phyloP scores from a whole-genome alignment of 2,888 invertebrate genomes.

The Pollenia angustigena region DNA sequence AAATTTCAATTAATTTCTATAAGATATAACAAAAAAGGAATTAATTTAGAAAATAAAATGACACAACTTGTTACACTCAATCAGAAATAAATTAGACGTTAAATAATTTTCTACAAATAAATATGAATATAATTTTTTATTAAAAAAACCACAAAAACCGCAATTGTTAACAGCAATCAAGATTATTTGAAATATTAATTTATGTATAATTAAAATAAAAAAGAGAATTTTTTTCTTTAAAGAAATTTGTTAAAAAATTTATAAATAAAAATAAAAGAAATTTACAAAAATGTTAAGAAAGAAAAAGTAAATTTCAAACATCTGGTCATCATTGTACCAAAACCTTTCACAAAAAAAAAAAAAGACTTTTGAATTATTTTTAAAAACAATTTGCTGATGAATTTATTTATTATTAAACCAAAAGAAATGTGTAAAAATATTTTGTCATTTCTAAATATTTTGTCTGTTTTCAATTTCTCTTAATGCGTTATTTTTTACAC shows the following conservation, averaged over 20 bases:
- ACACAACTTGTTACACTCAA: constrained; percentile 61
- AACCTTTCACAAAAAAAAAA: constrained; percentile 5
- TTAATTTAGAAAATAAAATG: constrained; percentile 29
- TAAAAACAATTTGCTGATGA: constrained; percentile 8
- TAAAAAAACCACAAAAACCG: constrained; percentile 38
- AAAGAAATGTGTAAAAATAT: constrained; percentile 40
- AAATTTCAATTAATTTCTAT: constrained; percentile 30
- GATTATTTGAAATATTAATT: constrained; percentile 26
- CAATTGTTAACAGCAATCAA: constrained; percentile 64
- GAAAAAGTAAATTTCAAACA: constrained; percentile 49
- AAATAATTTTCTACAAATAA: constrained; percentile 38
- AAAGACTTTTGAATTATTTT: neutral
- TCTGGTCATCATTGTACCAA: constrained; percentile 48
- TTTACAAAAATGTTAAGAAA: neutral
- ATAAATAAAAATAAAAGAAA: neutral
- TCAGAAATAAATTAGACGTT: constrained; percentile 62
- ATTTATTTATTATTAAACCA: constrained; percentile 39
- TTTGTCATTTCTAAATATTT: neutral
- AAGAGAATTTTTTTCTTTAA: constrained; percentile 25
- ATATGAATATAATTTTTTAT: constrained; percentile 7
- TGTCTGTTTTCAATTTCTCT: constrained; percentile 9
- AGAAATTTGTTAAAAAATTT: neutral
- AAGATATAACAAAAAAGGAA: constrained; percentile 11
- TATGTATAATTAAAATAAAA: constrained; percentile 9
- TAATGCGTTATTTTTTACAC: neutral